Conservation (phyloP, 2,113 vertebrate species). For the Labeo catla region DNA sequence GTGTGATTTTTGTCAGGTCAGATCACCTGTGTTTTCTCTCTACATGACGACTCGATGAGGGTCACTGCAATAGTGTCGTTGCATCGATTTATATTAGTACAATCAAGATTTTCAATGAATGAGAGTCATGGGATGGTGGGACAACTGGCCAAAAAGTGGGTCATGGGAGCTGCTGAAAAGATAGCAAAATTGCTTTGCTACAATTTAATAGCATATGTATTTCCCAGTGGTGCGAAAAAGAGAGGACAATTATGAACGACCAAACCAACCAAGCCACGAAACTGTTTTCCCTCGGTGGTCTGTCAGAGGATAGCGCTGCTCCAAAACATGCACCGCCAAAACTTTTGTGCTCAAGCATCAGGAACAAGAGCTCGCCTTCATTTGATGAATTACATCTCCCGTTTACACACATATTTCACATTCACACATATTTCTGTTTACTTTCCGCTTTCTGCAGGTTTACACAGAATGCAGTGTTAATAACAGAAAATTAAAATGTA, state of each 20-base stretch:
- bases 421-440: not conserved
- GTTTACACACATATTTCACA: not conserved
- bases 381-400: not conserved
- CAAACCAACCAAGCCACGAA: not conserved
- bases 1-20: not conserved
- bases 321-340: not conserved
- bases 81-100: not conserved
- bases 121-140: not conserved
- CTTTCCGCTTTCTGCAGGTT: too few species aligned
- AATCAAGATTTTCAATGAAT: not conserved
- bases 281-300: not conserved
- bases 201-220: conserved; percentile 2
- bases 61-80: not conserved
- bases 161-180: not conserved
- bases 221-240: not conserved
- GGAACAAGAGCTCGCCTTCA: not conserved
- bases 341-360: not conserved
- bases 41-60: not conserved
- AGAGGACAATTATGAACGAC: not conserved
- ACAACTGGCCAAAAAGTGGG: not conserved
- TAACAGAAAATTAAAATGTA: too few species aligned
- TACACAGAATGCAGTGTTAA: too few species aligned
- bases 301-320: not conserved
- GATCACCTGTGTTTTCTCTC: not conserved
- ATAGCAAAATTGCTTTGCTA: conserved; percentile 3